Evolutionary conservation across 2,113 vertebrate species (phyloP).

Genomic region (Petrocephalus zakoni): DNA sequence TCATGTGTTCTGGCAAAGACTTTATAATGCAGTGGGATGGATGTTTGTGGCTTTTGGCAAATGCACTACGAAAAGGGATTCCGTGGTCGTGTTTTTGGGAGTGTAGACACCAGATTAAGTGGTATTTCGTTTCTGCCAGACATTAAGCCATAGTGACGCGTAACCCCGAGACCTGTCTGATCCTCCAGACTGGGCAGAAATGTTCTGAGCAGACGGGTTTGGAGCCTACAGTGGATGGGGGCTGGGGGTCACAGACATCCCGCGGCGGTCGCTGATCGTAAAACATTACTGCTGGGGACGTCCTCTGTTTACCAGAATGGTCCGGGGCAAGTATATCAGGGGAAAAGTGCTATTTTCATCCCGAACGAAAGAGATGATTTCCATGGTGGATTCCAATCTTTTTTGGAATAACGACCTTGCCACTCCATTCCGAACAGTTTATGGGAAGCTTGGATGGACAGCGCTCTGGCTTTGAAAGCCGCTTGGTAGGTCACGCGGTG

Average conservation of each 20-base stretch:
- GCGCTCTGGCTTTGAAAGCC: neutral
- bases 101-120: constrained; percentile 7
- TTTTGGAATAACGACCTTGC: neutral
- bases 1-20: neutral
- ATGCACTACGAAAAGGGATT: neutral
- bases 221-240: constrained; percentile 17
- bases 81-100: neutral
- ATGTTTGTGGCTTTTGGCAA: neutral
- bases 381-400: neutral
- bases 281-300: neutral
- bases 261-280: neutral
- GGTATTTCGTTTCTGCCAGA: neutral
- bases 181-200: neutral
- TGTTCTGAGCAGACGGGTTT: neutral
- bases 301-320: constrained; percentile 4
- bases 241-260: constrained; percentile 43
- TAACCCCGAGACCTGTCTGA: neutral
- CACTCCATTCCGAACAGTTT: neutral
- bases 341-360: neutral
- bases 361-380: neutral
- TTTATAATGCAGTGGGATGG: neutral
- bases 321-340: neutral
- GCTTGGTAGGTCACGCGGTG: neutral
- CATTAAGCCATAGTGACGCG: neutral
- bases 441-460: neutral